Percentiles rank a stretch among this genome's conserved stretches.
These are phyloP conservation scores for Thymallus thymallus DNA, from an alignment of 2,113 vertebrate genomes.

Conservation along the genomic window DNA sequence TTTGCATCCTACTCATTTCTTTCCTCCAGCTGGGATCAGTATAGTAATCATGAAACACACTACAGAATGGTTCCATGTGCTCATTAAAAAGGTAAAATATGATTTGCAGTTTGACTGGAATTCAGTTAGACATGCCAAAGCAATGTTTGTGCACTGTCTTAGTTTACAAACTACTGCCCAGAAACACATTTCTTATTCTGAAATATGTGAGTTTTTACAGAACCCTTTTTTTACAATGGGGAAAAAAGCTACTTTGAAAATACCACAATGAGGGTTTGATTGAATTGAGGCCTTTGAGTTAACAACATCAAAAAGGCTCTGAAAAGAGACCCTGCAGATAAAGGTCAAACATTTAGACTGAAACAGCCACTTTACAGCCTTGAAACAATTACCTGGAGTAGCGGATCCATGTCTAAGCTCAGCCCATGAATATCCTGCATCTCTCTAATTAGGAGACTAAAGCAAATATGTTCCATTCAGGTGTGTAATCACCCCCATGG, in stretches of 20 bases:
- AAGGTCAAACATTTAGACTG: not conserved
- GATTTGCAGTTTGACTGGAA: too few species aligned
- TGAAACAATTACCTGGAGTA: constrained; percentile 25
- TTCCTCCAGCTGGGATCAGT: constrained; percentile 48
- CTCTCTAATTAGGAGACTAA: constrained; percentile 43
- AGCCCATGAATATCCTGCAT: constrained; percentile 22
- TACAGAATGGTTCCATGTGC: constrained; percentile 26
- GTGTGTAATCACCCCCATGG: constrained; percentile 30
- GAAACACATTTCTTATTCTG: too few species aligned
- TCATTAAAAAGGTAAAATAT: too few species aligned
- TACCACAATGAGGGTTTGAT: constrained; percentile 7
- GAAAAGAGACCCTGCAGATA: not conserved
- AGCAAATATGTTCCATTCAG: constrained; percentile 25
- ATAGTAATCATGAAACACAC: constrained; percentile 15
- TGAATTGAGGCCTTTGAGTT: not conserved
- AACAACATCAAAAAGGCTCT: not conserved
- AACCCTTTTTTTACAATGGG: too few species aligned
- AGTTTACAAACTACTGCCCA: too few species aligned
- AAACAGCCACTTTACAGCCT: not conserved
- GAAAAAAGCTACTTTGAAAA: too few species aligned
- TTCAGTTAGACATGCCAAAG: too few species aligned
- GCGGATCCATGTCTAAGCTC: constrained; percentile 3
- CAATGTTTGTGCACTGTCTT: constrained; percentile 12
- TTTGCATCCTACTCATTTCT: constrained; percentile 59
- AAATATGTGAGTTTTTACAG: too few species aligned